Percentiles rank a stretch among this genome's conserved stretches.
phyloP scores from a whole-genome alignment of 2,888 invertebrate genomes.

The Hyposoter didymator region DNA sequence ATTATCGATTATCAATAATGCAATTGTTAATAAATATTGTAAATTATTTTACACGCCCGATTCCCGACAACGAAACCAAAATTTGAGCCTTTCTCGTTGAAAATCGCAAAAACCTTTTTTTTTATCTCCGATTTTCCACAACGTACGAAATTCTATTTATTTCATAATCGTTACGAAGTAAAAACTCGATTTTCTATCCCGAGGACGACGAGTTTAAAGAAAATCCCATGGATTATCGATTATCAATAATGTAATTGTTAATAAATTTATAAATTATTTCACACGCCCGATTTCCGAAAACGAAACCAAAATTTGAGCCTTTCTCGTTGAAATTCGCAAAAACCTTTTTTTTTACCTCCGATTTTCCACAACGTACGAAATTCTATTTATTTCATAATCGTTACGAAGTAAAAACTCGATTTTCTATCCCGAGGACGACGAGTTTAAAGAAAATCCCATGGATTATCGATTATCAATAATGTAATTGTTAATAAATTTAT shows the following conservation, averaged over 20 bases:
- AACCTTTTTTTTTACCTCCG: constrained; percentile 40
- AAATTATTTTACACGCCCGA: too few relatives aligned
- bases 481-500: constrained; percentile 34
- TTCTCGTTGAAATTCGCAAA: not conserved
- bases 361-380: constrained; percentile 5
- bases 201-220: too few relatives aligned
- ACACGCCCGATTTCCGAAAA: too few relatives aligned
- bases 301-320: too few relatives aligned
- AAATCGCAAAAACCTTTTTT: constrained; percentile 32
- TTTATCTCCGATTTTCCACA: constrained; percentile 13
- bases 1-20: too few relatives aligned
- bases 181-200: too few relatives aligned
- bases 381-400: constrained; percentile 36
- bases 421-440: constrained; percentile 6
- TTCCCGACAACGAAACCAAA: too few relatives aligned
- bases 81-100: too few relatives aligned
- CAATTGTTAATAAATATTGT: too few relatives aligned
- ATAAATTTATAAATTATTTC: too few relatives aligned
- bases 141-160: constrained; percentile 40
- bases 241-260: too few relatives aligned
- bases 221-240: too few relatives aligned
- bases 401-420: not conserved
- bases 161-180: constrained; percentile 5
- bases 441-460: constrained; percentile 10
- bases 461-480: constrained; percentile 8